Evolutionary conservation across 2,888 invertebrate species (phyloP).

Genomic region (Protonemura montana): DNA sequence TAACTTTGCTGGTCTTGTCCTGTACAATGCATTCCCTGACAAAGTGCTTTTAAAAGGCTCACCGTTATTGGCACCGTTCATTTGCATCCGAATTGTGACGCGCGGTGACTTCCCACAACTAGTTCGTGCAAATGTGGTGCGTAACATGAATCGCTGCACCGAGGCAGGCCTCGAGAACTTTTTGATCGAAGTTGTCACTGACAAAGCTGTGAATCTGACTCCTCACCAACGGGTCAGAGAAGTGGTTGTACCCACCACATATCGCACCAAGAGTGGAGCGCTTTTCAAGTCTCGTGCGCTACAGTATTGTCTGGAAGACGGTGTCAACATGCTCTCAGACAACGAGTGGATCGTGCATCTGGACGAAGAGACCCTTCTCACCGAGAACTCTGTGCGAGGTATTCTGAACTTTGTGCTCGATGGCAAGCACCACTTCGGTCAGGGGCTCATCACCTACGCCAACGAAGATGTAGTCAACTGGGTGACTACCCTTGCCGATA

Average conservation of each 20-base stretch:
- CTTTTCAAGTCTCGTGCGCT: slow-evolving; percentile 93
- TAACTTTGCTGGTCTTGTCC: slow-evolving; percentile 84
- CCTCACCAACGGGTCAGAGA: slow-evolving; percentile 81
- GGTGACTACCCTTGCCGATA: slow-evolving; percentile 95
- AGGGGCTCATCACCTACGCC: slow-evolving; percentile 94
- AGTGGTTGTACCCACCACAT: slow-evolving; percentile 86
- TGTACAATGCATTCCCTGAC: slow-evolving; percentile 95
- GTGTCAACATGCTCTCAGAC: slow-evolving; percentile 83
- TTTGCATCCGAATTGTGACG: slow-evolving; percentile 93
- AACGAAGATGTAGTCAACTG: slow-evolving; percentile 96
- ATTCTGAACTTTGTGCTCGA: slow-evolving; percentile 94
- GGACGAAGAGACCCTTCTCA: slow-evolving; percentile 94
- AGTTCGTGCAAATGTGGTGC: slow-evolving; percentile 83
- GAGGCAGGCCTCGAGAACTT: slow-evolving; percentile 95
- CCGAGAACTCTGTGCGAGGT: slow-evolving; percentile 88
- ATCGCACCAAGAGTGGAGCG: slow-evolving; percentile 89
- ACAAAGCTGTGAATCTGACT: slow-evolving; percentile 81
- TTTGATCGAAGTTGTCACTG: slow-evolving; percentile 94
- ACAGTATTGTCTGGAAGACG: slow-evolving; percentile 93
- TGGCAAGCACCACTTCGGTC: slow-evolving; percentile 94
- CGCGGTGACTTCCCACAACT: slow-evolving; percentile 92
- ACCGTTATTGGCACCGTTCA: slow-evolving; percentile 90
- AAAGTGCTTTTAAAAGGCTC: slow-evolving; percentile 88
- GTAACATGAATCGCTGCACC: slow-evolving; percentile 86
- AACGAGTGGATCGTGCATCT: slow-evolving; percentile 97